Base-by-base conservation (phyloP, 30 jellyfish, hydroid and myxozoan species). In the Aurelia sp. region DNA sequence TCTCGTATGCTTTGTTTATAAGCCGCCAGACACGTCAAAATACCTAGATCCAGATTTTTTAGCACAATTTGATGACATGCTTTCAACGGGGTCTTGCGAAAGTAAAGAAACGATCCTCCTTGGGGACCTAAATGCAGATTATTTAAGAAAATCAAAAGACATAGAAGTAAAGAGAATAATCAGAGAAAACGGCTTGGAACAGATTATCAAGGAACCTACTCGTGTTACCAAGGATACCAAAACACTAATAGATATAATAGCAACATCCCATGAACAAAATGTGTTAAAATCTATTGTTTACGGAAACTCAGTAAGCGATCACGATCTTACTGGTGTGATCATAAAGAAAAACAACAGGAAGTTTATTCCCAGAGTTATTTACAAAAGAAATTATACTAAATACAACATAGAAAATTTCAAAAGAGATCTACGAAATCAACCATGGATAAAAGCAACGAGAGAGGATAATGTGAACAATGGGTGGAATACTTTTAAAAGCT, bases 271-370 rank as follows among this genome's bases (percentile, higher is more conserved):
- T n/a, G 31, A n/a, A 63, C 40, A 23, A 63, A 63, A 63, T 63
- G 4, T 63, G 16, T 63, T 63, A 17, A 23, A 17, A 17, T 48
- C 77, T 40, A 75, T 75, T 75, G 78, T 75, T 75, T 61, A 75
- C 30, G 86, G 86, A 75, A 75, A 75, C 65, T 75, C 86, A 18
- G 27, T 52, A 52, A 53, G 86, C 75, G 78, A 75, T 75, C 86
- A 52, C 61, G 86, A 75, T 75, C 86, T 75, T 75, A 12, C 57
- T 51, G 86, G 78, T 61, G 78, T 75, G 77, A 75, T 75, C 30
- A 75, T 7, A 9, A 44, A 44, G 13, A 44, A 7, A 44, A 44
- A 44, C 55, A 44, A 44, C 10, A 44, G 55, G 10, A 44, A 7
- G 55, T 44, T 44, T 44, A 5, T 44, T 44, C 55, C 55, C 10